Base-by-base conservation (phyloP, 2,888 invertebrate genomes). In the Lymantria monacha region DNA sequence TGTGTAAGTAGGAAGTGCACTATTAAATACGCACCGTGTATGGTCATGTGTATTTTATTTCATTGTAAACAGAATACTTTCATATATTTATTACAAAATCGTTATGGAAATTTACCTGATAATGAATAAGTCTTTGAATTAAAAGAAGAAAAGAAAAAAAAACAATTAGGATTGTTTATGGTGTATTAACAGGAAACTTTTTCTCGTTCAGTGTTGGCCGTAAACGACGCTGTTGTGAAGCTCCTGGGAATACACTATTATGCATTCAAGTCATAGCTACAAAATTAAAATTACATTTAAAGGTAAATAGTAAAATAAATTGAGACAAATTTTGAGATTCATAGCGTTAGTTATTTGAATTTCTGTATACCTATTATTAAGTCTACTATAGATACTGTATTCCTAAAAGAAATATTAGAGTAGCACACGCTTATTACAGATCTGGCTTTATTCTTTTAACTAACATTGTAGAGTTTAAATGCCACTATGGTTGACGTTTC, bases 141-240 rank as follows among this genome's bases (percentile, higher is more conserved):
- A 33, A 3, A 22, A 22, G 22, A 22, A 3, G 2, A 22, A 22
- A 22, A 22, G 5, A 22, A 22, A 22, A n/a, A n/a, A n/a, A n/a
- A n/a, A n/a, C n/a, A n/a, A n/a, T n/a, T 22, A 22, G 22, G 22
- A 22, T 22, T 22, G 22, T 30, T 46, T 22, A n/a, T 42, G 15
- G 37, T 52, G 49, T 53, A 63, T 70, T 83, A 84, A 83, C 67
- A 57, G 61, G 58, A 59, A 49, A 55, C 61, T 85, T 83, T 85
- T 72, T 85, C 69, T 80, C 79, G 79, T 83, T 71, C 76, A 89
- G 89, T 88, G 88, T 70, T 86, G 87, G 88, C 89, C 89, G 87
- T 85, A 76, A 68, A 33, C 22, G 22, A 52, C 62, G 52, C 47
- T 59, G 69, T 57, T 51, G 49, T 55, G 61, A 51, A 49, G 60